Conservation (phyloP, 2,797 vertebrate genomes). For the Erithacus rubecula region DNA sequence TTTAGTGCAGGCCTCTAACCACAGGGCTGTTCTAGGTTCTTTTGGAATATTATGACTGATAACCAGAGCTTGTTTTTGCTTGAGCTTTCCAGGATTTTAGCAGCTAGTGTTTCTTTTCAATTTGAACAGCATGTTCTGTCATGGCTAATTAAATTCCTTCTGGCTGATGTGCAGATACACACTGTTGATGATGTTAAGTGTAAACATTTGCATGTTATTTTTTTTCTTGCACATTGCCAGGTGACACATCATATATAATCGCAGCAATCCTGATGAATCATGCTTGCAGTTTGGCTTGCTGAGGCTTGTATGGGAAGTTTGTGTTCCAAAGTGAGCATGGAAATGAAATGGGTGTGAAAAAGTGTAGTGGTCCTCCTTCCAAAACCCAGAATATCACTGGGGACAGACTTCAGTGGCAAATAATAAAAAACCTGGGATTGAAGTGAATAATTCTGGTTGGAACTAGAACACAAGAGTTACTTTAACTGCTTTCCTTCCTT, state of each 20-base stretch:
- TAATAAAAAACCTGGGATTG: neutral
- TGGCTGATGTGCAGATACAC: constrained; percentile 66
- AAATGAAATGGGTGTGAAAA: neutral
- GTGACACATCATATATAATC: constrained; percentile 53
- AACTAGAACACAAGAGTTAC: neutral
- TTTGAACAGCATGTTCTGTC: constrained; percentile 52
- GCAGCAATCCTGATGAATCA: constrained; percentile 32
- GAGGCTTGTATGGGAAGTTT: neutral
- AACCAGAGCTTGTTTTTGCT: constrained; percentile 40
- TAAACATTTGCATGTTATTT: constrained; percentile 60
- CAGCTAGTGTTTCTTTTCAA: constrained; percentile 51
- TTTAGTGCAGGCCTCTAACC: neutral
- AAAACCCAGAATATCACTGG: neutral
- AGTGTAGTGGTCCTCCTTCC: neutral
- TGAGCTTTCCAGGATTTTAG: constrained; percentile 62
- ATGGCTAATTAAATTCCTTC: constrained; percentile 61
- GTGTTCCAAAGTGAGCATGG: neutral
- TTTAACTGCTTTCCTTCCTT: neutral
- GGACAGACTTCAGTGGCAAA: neutral
- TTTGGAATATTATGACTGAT: constrained; percentile 36
- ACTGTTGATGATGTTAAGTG: constrained; percentile 56
- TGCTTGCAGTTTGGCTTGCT: neutral
- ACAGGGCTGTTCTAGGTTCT: constrained; percentile 2
- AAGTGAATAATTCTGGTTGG: neutral
- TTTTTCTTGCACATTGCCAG: constrained; percentile 29